A percentile compares a stretch with the other conserved stretches of the same genome.
Evolutionary conservation across 1,140 invertebrate genomes (phyloP).

Genomic region (Watersipora subatra): DNA sequence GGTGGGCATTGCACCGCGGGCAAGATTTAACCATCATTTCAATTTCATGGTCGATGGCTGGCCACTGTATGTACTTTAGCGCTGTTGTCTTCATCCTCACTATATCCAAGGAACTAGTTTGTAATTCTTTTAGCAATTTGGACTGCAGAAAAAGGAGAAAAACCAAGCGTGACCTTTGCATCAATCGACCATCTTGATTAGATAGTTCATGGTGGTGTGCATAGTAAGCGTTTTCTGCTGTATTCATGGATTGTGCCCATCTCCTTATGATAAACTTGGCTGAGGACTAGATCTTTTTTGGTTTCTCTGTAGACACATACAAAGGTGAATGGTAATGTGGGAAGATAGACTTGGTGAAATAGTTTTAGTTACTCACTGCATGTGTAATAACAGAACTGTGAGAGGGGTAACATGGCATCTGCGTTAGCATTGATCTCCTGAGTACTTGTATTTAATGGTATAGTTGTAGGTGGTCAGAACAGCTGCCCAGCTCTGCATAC

Average conservation of each 20-base stretch:
- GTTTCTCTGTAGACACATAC: not conserved
- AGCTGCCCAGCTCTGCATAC: constrained; percentile 15
- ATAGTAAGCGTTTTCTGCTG: not conserved
- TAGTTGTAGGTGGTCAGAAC: constrained; percentile 12
- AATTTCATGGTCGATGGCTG: not conserved
- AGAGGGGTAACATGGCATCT: constrained; percentile 14
- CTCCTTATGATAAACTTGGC: constrained; percentile 1
- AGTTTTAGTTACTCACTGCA: constrained; percentile 3
- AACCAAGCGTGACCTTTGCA: not conserved
- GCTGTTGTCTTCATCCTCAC: not conserved
- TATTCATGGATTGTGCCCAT: not conserved
- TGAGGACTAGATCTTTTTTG: constrained; percentile 6
- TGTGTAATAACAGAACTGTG: constrained; percentile 11
- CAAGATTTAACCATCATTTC: not conserved
- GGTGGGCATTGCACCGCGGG: not conserved
- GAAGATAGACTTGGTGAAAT: constrained; percentile 2
- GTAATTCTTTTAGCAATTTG: not conserved
- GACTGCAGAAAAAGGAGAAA: not conserved
- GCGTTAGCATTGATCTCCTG: constrained; percentile 19
- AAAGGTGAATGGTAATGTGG: not conserved
- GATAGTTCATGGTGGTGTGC: not conserved
- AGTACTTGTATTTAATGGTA: constrained; percentile 15
- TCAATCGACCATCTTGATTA: not conserved
- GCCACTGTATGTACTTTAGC: not conserved
- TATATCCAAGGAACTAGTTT: not conserved